Base-by-base conservation (phyloP, 2,797 vertebrate species). In the Oryzias dopingdopingensis region DNA sequence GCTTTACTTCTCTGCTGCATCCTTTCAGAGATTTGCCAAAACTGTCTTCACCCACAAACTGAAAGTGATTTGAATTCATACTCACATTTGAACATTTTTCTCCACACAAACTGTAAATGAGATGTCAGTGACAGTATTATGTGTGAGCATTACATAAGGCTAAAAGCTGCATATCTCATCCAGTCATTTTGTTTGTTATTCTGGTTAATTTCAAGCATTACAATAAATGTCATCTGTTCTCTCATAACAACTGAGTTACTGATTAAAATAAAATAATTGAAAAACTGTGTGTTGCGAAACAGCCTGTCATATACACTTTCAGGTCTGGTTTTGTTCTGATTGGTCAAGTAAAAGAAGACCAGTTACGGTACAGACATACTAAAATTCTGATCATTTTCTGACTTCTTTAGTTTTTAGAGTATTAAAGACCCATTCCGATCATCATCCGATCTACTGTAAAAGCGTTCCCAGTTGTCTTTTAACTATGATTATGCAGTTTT, bases 61-160 rank as follows among this genome's bases (percentile, higher is more conserved):
- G 65, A 70, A 59, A 47, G 52, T 68, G 69, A 83, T 54, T 70
- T 76, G 80, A 81, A 41, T 63, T 85, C 8, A 81, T 70, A 74
- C 74, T 69, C 81, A 80, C 81, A 74, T 81, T 83, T 77, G 49
- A 29, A 58, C 76, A 71, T 49, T 57, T 74, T 68, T 72, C 71
- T 86, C 79, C 82, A 86, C 84, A 82, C 72, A 60, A 83, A 70
- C 78, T 85, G 84, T 90, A 84, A 76, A 86, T 85, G 82, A 84
- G 80, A 88, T 83, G 82, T 87, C 78, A 84, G 77, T 72, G 77
- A 84, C 82, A 86, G 89, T 91, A 84, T 90, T 91, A 81, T 56
- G 72, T 87, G 78, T 81, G 80, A 84, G 79, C 82, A 79, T 83
- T 76, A 72, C 67, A 77, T 72, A 81, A 81, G 82, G 81, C 80